Evolutionary conservation across 2,888 invertebrate species (phyloP).

Genomic region (Epinotia nisella): DNA sequence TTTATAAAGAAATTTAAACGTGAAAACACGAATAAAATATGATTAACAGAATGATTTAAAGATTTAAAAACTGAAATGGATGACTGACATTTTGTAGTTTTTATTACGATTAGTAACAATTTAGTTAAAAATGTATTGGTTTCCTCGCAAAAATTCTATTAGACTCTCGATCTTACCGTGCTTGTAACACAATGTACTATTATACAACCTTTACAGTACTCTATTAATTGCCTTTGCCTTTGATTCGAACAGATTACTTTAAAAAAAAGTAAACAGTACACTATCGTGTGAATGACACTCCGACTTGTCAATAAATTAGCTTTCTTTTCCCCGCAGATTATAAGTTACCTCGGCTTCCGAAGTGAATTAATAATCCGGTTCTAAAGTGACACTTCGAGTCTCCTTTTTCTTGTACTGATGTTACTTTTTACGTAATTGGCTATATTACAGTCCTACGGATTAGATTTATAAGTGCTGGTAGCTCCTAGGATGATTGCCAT

Average conservation of each 20-base stretch:
- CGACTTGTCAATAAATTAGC: slow-evolving; percentile 55
- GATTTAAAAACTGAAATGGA: too few species aligned
- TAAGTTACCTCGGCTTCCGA: slow-evolving; percentile 49
- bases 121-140: too few species aligned
- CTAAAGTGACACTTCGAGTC: slow-evolving; percentile 47
- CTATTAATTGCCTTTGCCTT: neutral
- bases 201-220: neutral
- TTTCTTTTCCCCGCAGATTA: slow-evolving; percentile 56
- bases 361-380: slow-evolving; percentile 52
- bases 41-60: too few species aligned
- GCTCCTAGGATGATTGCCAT: neutral
- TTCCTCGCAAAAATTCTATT: too few species aligned
- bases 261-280: slow-evolving; percentile 27
- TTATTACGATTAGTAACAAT: too few species aligned
- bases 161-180: too few species aligned
- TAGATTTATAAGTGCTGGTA: neutral
- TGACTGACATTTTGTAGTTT: too few species aligned
- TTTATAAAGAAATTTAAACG: too few species aligned
- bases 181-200: too few species aligned
- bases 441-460: neutral
- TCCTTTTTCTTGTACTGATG: slow-evolving; percentile 36
- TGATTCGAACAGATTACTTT: neutral
- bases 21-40: too few species aligned
- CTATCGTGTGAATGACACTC: slow-evolving; percentile 49
- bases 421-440: slow-evolving; percentile 32